Base-by-base conservation (phyloP, 1,140 invertebrate genomes). In the Eriosoma lanigerum region DNA sequence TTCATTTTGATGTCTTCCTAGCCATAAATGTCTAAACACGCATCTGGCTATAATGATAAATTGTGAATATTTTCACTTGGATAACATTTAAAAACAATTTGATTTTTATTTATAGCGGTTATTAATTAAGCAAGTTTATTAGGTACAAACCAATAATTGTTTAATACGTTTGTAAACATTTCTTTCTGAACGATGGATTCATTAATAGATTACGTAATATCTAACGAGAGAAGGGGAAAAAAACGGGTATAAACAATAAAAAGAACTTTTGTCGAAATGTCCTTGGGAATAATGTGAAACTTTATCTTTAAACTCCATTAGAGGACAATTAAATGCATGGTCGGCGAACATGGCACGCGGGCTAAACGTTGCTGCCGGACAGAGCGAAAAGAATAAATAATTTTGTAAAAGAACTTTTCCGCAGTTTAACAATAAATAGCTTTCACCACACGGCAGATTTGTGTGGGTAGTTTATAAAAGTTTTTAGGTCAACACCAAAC, bases 381-480 rank as follows among this genome's bases (percentile, higher is more conserved):
- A 38, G 15, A n/a, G 15, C 13, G 21, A 26, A 68, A 68, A 68
- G 15, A 17, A 48, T 24, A 68, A 48, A 68, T 6, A 13, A 48
- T 68, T 68, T 68, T 17, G 24, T 48, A 21, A 32, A 68, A 48
- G 44, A 48, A 68, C 44, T 68, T 68, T 68, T 68, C 38, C 48
- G 15, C 17, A 9, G 21, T 26, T 44, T 9, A 48, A 68, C 66
- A 26, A 46, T 68, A 68, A 68, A 68, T 68, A 24, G 66, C 5
- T 24, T 44, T 66, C n/a, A n/a, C 64, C 21, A 68, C 21, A 24
- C 38, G 13, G n/a, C 3, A 46, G 38, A 68, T 68, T 68, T 68
- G 38, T 17, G 66, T 9, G 44, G 6, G 66, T 48, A 68, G 66
- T 48, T 68, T 68, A 68, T 48, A 48, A 68, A 68, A 68, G 66